phyloP scores from a whole-genome alignment of 2,888 invertebrate genomes.

The Meganola albula region DNA sequence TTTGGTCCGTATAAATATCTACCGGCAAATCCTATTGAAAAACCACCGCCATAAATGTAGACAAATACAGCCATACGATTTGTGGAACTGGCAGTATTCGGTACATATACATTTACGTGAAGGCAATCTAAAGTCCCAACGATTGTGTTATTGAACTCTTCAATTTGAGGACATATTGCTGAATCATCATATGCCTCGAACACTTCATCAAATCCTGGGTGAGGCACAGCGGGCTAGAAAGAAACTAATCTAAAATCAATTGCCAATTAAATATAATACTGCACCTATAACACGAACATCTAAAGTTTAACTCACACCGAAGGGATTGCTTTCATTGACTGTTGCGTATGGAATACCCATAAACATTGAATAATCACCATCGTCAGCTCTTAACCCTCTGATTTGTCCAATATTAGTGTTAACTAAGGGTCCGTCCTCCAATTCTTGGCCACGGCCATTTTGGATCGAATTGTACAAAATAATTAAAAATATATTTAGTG shows the following conservation, averaged over 20 bases:
- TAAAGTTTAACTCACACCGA: slow-evolving; percentile 3
- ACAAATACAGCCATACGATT: slow-evolving; percentile 17
- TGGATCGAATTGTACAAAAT: background rate
- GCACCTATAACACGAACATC: no score
- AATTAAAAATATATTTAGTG: background rate
- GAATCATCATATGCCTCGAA: slow-evolving; percentile 30
- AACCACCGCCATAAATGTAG: slow-evolving; percentile 16
- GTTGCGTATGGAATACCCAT: background rate
- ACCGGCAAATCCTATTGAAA: slow-evolving; percentile 3
- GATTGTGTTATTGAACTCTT: background rate
- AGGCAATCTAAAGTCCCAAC: slow-evolving; percentile 26
- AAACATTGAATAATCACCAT: background rate
- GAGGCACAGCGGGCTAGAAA: slow-evolving; percentile 21
- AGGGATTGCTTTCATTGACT: background rate
- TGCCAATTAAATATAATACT: no score
- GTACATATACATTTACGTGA: slow-evolving; percentile 25
- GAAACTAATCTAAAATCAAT: background rate
- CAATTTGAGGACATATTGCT: slow-evolving; percentile 21
- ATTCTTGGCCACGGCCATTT: background rate
- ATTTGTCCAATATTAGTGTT: background rate
- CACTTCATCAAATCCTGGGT: slow-evolving; percentile 17
- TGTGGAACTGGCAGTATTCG: slow-evolving; percentile 15
- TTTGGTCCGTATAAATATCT: background rate
- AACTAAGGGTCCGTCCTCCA: background rate
- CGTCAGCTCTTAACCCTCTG: background rate